Percentiles rank a stretch among this genome's conserved stretches.
These are phyloP conservation scores for Reticulitermes speratus DNA, from an alignment of 1,140 invertebrate genomes.

Conservation along the genomic window DNA sequence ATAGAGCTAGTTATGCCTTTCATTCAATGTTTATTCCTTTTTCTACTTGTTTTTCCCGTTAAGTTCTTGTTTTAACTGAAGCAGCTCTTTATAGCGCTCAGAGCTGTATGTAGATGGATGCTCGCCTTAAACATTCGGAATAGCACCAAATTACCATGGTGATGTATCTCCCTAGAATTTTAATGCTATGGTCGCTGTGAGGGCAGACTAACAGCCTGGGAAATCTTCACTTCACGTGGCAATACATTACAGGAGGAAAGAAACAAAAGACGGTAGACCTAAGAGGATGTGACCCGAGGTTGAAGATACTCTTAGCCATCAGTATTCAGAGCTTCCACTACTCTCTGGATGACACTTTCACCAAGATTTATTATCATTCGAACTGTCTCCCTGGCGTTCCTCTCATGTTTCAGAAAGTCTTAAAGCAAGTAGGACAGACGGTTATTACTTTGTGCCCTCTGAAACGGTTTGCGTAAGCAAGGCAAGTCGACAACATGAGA, in stretches of 20 bases:
- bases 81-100: no score
- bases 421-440: not conserved
- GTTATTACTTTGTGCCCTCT: not conserved
- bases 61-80: no score
- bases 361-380: not conserved
- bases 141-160: no score
- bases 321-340: not conserved
- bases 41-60: no score
- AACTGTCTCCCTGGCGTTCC: not conserved
- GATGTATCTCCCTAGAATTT: not conserved
- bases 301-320: not conserved
- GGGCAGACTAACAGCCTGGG: not conserved
- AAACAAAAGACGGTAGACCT: not conserved
- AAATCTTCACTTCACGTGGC: not conserved
- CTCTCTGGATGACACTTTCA: not conserved
- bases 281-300: constrained; percentile 6
- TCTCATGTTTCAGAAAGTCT: not conserved
- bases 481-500: not conserved
- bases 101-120: no score
- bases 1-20: no score
- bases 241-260: not conserved
- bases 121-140: no score
- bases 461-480: not conserved
- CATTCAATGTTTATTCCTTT: no score
- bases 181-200: not conserved